Evolutionary conservation across 1,140 invertebrate genomes (phyloP), one percentile per base, ranked within the genome.

Genomic region (Stegodyphus dumicola): DNA sequence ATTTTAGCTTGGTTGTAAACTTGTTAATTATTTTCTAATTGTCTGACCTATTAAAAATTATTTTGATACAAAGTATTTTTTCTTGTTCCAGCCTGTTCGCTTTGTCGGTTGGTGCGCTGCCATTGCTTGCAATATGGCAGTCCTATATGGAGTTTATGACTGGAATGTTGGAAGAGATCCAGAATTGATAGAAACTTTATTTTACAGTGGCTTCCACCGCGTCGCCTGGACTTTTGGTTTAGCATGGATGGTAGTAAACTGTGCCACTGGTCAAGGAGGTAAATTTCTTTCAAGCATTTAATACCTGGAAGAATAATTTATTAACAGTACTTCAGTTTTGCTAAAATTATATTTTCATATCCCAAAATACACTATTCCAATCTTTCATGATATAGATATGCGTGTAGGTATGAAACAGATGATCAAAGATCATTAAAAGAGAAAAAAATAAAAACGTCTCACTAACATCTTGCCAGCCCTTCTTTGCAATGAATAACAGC

Each of bases 171-270:
- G 78, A 0, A 17, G 64, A 7, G 53, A 77, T 9, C 85, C 85
- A 2, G 51, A 66, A 13, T 53, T 77, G 13, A 7, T 79, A 6
- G 84, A 74, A n/a, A 66, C 94, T 0, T 95, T 96, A 7, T 56
- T 91, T 6, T 92, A 91, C 86, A 89, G 89, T n/a, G 87, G 89
- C 13, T 76, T 90, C 3, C 89, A 90, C 51, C 87, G 90, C 83
- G 89, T 90, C 0, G 60, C 89, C 15, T 92, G 91, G 91, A 89
- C 89, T 0, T 66, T 89, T 13, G 90, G 88, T 65, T 87, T 92
- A 10, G 89, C 89, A 13, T 92, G 92, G 91, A 88, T 92, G 18
- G 90, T 92, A 52, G 91, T 90, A 84, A 90, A 91, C 6, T 92
- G 91, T 81, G 88, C 89, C 64, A 89, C 89, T 74, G 89, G 88